Base-by-base conservation (phyloP, 2,113 vertebrate species). In the Anseranas semipalmata region DNA sequence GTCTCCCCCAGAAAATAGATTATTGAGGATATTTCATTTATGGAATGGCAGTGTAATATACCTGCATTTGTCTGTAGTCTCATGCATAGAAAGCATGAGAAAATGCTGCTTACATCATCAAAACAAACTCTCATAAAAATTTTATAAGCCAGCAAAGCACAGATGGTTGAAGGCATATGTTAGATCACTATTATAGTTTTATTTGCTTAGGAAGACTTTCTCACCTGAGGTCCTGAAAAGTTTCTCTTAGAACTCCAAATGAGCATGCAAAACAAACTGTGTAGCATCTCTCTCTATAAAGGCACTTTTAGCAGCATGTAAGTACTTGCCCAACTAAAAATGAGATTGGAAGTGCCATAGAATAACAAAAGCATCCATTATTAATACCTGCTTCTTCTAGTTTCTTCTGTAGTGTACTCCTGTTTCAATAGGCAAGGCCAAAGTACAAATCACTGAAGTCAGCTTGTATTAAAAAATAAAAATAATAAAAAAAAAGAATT, bases 31-130 rank as follows among this genome's bases (percentile, higher is more conserved):
- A 76, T 71, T 94, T 63, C 39, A 62, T 46, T 73, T 93, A 46
- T 52, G 68, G 53, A 92, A 84, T 8, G 17, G 59, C 82, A 76
- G 30, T 70, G 46, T 85, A 95, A 83, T 41, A 76, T 53, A 70
- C 59, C 48, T 94, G 55, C 19, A 71, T 78, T 84, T 97, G 52
- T 89, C 73, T 91, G 65, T 75, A 41, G 85, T 94, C 81, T 93
- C 59, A 48, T 63, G 41, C 81, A 79, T 79, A 68, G 56, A 77
- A 63, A 48, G 58, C 56, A 87, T 21, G 81, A 95, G 56, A 77
- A 93, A 96, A 96, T 90, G 80, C 45, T 94, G 82, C 91, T 96
- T 96, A 46, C 83, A 78, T 95, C 90, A 96, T 84, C 93, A 92
- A 84, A 97, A 93, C 90, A 89, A 96, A 86, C 20, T 62, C 85